Conservation (phyloP, 1,140 invertebrate species). For the Ganaspis sp. region DNA sequence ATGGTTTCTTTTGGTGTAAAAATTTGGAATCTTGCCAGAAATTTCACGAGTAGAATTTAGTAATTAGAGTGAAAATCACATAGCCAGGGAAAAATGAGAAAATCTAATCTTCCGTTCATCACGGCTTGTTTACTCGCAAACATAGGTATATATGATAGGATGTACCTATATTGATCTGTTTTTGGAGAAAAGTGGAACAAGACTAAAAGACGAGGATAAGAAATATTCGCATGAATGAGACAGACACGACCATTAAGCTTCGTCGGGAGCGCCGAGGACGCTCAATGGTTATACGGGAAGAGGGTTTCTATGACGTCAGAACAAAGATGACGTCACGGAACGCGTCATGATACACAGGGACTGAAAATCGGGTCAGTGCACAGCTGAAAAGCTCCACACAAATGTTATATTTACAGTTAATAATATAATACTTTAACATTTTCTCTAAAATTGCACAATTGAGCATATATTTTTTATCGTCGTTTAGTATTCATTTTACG, state of each 20-base stretch:
- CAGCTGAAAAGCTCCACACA: too few relatives aligned
- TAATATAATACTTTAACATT: too few relatives aligned
- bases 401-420: too few relatives aligned
- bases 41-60: not conserved
- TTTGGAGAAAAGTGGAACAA: slow-evolving; percentile 22
- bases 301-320: slow-evolving; percentile 50
- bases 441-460: too few relatives aligned
- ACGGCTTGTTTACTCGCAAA: not conserved
- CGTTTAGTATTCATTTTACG: too few relatives aligned
- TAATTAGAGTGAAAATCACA: not conserved
- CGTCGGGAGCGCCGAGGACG: slow-evolving; percentile 43
- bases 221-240: slow-evolving; percentile 71
- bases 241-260: slow-evolving; percentile 69
- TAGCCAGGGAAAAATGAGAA: not conserved
- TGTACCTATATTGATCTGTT: slow-evolving; percentile 22
- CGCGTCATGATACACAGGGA: slow-evolving; percentile 52
- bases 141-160: not conserved
- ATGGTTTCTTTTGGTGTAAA: too few relatives aligned
- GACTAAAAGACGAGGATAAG: slow-evolving; percentile 42
- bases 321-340: slow-evolving; percentile 62
- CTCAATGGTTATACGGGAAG: slow-evolving; percentile 56
- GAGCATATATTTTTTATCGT: too few relatives aligned
- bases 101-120: not conserved
- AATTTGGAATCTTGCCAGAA: not conserved
- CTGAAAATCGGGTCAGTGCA: slow-evolving; percentile 64